These are phyloP conservation scores for Acestrorhynchus altus DNA, from an alignment of 2,797 vertebrate genomes.

Conservation along the genomic window DNA sequence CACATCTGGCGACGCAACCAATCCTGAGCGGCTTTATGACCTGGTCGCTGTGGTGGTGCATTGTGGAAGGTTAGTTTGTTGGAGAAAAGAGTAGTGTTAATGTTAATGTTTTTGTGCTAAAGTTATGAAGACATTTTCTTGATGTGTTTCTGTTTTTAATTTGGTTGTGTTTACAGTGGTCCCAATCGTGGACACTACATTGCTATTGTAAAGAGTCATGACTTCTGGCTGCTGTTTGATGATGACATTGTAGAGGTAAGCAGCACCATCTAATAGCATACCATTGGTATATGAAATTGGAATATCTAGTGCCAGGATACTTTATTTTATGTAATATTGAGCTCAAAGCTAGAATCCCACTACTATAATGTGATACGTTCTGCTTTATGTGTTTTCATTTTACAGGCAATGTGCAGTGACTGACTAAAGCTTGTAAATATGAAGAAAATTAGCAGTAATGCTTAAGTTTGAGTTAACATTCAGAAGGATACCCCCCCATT, in stretches of 20 bases:
- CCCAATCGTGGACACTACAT: slow-evolving; percentile 90
- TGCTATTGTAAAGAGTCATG: slow-evolving; percentile 90
- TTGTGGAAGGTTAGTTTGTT: slow-evolving; percentile 82
- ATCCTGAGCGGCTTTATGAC: slow-evolving; percentile 89
- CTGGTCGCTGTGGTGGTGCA: slow-evolving; percentile 88
- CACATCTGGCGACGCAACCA: slow-evolving; percentile 87
- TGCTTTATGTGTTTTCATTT: too few relatives aligned
- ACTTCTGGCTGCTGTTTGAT: slow-evolving; percentile 90
- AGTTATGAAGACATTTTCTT: background rate
- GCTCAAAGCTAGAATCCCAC: too few relatives aligned
- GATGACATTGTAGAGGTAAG: slow-evolving; percentile 90
- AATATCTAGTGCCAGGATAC: background rate
- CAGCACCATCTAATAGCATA: slow-evolving; percentile 26
- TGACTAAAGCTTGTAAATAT: too few relatives aligned
- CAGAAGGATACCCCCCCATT: too few relatives aligned
- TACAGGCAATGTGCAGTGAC: too few relatives aligned
- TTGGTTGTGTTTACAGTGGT: slow-evolving; percentile 71
- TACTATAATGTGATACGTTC: too few relatives aligned
- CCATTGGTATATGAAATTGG: background rate
- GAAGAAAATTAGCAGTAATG: too few relatives aligned
- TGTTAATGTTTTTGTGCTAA: background rate
- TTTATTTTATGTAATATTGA: background rate
- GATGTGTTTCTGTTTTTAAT: background rate
- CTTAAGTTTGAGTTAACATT: too few relatives aligned
- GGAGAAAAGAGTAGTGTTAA: background rate